phyloP scores from a whole-genome alignment of 2,113 vertebrate species.

The Ondatra zibethicus region DNA sequence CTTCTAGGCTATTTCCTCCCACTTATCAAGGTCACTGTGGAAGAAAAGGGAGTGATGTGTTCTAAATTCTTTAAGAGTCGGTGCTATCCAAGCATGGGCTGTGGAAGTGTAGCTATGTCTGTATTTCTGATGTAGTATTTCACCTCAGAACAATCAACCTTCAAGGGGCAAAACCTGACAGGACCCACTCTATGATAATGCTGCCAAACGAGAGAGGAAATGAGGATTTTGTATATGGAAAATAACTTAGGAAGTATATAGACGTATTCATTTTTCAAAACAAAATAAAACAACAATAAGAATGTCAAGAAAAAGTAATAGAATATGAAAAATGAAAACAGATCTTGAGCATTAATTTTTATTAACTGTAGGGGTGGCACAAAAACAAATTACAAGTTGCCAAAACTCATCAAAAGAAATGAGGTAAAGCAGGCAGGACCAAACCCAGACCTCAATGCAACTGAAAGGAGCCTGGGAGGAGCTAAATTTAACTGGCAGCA shows the following conservation, averaged over 20 bases:
- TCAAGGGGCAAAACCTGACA: no score
- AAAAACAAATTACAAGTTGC: background rate
- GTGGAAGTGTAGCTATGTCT: no score
- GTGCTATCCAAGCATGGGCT: background rate
- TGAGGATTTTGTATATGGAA: no score
- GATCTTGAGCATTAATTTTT: background rate
- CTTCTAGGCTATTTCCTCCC: background rate
- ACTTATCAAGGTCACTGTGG: background rate
- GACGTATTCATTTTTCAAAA: no score
- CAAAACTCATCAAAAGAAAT: background rate
- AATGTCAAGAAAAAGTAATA: background rate
- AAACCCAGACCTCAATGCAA: background rate
- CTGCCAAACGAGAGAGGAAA: no score
- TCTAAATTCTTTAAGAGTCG: background rate
- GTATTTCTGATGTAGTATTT: no score
- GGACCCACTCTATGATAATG: no score
- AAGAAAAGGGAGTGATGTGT: background rate
- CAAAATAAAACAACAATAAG: background rate
- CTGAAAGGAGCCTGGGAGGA: background rate
- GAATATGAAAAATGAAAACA: background rate
- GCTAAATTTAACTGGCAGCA: background rate
- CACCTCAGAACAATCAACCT: no score
- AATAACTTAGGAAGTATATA: no score
- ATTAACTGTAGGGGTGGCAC: background rate
- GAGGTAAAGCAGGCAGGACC: no score